Evolutionary conservation across 1,140 invertebrate species (phyloP), one percentile per base, ranked within the genome.

Genomic region (Lerema accius): DNA sequence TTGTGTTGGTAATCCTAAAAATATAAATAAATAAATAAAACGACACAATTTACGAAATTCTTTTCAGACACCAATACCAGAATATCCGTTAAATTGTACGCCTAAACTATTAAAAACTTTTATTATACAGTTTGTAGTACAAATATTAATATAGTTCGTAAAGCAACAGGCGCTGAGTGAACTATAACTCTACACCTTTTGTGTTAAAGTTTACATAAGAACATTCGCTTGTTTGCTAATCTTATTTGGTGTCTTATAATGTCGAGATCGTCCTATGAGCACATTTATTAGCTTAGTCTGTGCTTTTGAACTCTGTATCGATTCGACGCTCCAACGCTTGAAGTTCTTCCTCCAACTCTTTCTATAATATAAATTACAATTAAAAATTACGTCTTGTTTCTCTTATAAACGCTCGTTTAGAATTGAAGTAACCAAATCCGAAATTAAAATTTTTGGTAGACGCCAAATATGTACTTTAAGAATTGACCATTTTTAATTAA

Each of bases 251-350:
- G 19, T 3, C 19, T 32, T 4, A 7, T 7, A 7, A 32, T 32
- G 23, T 23, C 23, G 23, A 23, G 6, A 37, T 37, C 35, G 10
- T 37, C 10, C 7, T 3, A 11, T 37, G 4, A 1, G 32, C 13
- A 39, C 35, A 16, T 40, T n/a, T 16, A 42, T 3, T 3, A 13
- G 14, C 23, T 73, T 71, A 84, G 59, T 84, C 81, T 0, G 78
- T 67, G 40, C 68, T 84, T 63, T 86, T 80, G 56, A 85, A 86
- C 49, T 86, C 85, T 0, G 82, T 86, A 58, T 84, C 85, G 46
- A 88, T 83, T 1, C 81, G 79, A 16, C 82, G 76, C 65, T 85
- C 85, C 9, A 88, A 59, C 0, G 82, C 85, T 23, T 81, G 79
- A 4, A 88, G 48, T 26, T 82, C 83, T 14, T 80, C 78, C 58